Conservation (phyloP, 2,797 vertebrate genomes). For the Scolopax bukidnonensis region DNA sequence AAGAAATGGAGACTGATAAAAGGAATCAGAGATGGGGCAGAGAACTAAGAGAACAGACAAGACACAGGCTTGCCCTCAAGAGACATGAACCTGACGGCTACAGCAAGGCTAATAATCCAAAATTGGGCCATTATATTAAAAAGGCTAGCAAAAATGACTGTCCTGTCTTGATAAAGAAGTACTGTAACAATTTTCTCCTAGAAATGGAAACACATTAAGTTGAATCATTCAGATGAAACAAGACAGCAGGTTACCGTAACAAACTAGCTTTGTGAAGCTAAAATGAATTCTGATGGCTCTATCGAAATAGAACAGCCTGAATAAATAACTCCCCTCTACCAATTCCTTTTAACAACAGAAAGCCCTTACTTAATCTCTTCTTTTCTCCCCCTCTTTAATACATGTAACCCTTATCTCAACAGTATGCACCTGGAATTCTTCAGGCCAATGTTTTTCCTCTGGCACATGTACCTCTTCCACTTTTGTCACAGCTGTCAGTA, state of each 20-base stretch:
- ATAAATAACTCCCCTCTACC: slow-evolving; percentile 6
- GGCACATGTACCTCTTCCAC: slow-evolving; percentile 65
- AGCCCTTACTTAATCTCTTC: not conserved
- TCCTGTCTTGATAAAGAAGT: not conserved
- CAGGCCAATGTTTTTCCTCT: slow-evolving; percentile 69
- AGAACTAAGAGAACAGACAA: not conserved
- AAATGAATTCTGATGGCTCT: not conserved
- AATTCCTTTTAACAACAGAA: slow-evolving; percentile 12
- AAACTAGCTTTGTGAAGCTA: slow-evolving; percentile 35
- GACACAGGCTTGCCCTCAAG: not conserved
- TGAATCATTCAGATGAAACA: slow-evolving; percentile 40
- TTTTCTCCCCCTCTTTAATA: not conserved
- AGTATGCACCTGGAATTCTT: slow-evolving; percentile 80
- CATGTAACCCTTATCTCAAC: not conserved
- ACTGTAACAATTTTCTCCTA: not conserved
- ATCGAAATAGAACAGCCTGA: slow-evolving; percentile 9
- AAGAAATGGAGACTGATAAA: not conserved
- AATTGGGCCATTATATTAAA: not conserved
- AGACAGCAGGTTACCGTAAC: not conserved
- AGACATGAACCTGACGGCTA: not conserved
- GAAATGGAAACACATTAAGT: slow-evolving; percentile 6
- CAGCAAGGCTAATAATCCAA: not conserved
- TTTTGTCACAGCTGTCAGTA: slow-evolving; percentile 82
- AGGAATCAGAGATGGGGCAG: not conserved
- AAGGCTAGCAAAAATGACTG: not conserved